phyloP scores from a whole-genome alignment of 2,888 invertebrate genomes.

The Trachelus iudaicus region DNA sequence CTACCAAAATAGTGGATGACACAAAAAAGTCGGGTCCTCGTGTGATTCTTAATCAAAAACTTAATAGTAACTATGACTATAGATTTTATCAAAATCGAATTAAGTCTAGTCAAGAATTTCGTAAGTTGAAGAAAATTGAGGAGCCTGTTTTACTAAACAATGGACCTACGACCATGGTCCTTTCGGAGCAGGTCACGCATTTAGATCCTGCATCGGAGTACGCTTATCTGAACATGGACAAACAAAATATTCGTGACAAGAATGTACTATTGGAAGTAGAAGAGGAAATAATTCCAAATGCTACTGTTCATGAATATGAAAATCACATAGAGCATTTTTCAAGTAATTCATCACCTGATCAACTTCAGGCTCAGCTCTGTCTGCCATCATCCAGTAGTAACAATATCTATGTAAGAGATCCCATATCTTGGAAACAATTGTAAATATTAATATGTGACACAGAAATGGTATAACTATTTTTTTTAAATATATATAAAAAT shows the following conservation, averaged over 20 bases:
- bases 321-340: slow-evolving; percentile 12
- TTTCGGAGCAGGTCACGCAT: slow-evolving; percentile 8
- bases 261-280: slow-evolving; percentile 9
- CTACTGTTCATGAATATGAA: slow-evolving; percentile 11
- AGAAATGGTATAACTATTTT: background rate
- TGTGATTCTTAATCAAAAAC: background rate
- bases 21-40: background rate
- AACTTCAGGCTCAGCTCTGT: slow-evolving; percentile 10
- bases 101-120: slow-evolving; percentile 7
- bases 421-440: slow-evolving; percentile 17
- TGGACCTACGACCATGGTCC: background rate
- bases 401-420: slow-evolving; percentile 10
- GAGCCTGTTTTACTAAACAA: background rate
- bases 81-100: slow-evolving; percentile 7
- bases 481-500: background rate
- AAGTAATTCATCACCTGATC: slow-evolving; percentile 5
- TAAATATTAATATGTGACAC: background rate
- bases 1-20: background rate
- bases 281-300: slow-evolving; percentile 11
- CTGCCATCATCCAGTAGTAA: slow-evolving; percentile 5
- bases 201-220: slow-evolving; percentile 10
- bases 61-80: slow-evolving; percentile 1
- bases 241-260: slow-evolving; percentile 11
- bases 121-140: slow-evolving; percentile 8
- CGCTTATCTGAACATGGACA: slow-evolving; percentile 14